Base-by-base conservation (phyloP, 2,888 invertebrate species). In the Dusona sp. region DNA sequence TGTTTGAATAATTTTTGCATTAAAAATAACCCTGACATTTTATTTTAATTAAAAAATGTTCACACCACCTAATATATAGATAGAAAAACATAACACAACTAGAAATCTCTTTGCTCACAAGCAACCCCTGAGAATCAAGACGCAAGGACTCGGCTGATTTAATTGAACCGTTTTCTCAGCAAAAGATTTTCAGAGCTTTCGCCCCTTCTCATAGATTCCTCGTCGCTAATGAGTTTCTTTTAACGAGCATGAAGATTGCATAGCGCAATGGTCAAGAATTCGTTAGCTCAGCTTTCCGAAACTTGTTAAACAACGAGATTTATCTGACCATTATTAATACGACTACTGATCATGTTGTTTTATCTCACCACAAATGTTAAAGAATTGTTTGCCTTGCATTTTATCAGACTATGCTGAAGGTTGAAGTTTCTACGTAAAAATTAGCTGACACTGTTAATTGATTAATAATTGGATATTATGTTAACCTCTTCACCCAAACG, bases 151-250 rank as follows among this genome's bases (percentile, higher is more conserved):
- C 19, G 75, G 79, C 42, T 54, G 75, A 80, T 80, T 84, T 65
- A 80, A 84, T 84, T 70, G 75, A 84, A 77, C 48, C 75, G 51
- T 22, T 45, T 54, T 54, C 73, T 45, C 19, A 36, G 42, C 45
- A 29, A 25, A 70, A 70, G 51, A 78, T 78, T 78, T 51, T 45
- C 73, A 51, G 7, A 75, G 48, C 51, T 33, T 9, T 38, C 33
- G 22, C 57, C 48, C 74, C 22, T 22, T 54, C 25, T 29, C 61
- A 2, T 29, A 13, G 6, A 38, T 6, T 22, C 33, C 19, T 64
- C 65, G 7, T 54, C 38, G 75, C 72, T 84, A 84, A 80, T 80
- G 84, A 84, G 80, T 84, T 84, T 72, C 42, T 80, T 84, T 77
- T 84, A 80, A 84, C 64, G 75, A 84, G 80, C 68, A 42, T 48